A percentile compares a stretch with the other conserved stretches of the same genome.
Evolutionary conservation across 2,888 invertebrate genomes (phyloP).

Genomic region (Leuctra nigra): DNA sequence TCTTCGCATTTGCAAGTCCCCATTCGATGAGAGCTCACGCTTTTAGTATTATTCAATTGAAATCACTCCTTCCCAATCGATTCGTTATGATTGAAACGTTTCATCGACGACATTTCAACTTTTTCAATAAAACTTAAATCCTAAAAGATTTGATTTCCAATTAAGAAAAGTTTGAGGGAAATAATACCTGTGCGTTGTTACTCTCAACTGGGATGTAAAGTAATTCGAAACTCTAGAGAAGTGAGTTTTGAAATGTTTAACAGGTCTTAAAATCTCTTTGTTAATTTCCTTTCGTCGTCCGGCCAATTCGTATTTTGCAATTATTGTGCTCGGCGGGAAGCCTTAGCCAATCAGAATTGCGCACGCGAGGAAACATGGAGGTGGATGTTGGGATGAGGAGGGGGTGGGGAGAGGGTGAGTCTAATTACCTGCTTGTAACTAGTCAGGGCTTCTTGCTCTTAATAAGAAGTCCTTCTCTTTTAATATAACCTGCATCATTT

Average conservation of each 20-base stretch:
- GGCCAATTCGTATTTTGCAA: constrained; percentile 15
- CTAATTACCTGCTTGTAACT: constrained; percentile 12
- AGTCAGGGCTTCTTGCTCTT: constrained; percentile 2
- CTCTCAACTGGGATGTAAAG: no score
- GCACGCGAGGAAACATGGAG: constrained; percentile 12
- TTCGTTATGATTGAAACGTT: not conserved
- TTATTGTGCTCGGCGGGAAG: constrained; percentile 17
- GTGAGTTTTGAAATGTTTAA: constrained; percentile 15
- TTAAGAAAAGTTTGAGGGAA: not conserved
- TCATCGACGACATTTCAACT: not conserved
- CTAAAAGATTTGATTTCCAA: not conserved
- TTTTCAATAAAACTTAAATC: not conserved
- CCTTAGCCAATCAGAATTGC: constrained; percentile 2
- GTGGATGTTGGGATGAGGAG: not conserved
- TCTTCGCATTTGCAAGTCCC: no score
- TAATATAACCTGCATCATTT: no score
- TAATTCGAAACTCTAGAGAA: not conserved
- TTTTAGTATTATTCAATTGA: no score
- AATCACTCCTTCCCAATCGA: no score
- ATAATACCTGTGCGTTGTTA: no score
- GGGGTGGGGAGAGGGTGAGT: constrained; percentile 4
- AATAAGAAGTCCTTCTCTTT: no score
- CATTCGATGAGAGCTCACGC: no score
- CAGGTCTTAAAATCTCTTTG: constrained; percentile 18
- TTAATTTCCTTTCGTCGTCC: constrained; percentile 14